These are phyloP conservation scores for Drosophila pallidifrons DNA, from an alignment of 1,140 invertebrate genomes.

Conservation along the genomic window DNA sequence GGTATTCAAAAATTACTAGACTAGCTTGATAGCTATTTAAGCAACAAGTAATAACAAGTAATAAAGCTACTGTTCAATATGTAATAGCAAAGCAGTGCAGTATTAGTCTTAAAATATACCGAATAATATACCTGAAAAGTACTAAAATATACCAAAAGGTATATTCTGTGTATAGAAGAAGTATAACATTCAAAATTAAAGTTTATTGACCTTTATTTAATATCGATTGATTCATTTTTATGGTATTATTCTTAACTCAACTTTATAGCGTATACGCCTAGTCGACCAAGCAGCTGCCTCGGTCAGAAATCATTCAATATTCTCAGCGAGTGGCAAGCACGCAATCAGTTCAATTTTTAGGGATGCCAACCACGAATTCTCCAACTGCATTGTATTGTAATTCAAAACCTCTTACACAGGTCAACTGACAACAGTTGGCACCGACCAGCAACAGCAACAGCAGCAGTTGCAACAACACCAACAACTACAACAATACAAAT, in stretches of 20 bases:
- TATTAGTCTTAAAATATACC: too few relatives aligned
- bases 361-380: constrained; percentile 25
- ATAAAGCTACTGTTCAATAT: too few relatives aligned
- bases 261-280: neutral
- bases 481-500: constrained; percentile 57
- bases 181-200: too few relatives aligned
- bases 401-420: constrained; percentile 55
- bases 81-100: too few relatives aligned
- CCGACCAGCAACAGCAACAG: constrained; percentile 43
- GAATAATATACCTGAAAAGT: too few relatives aligned
- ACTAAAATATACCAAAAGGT: too few relatives aligned
- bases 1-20: too few relatives aligned
- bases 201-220: too few relatives aligned
- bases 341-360: constrained; percentile 68
- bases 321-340: constrained; percentile 22
- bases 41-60: too few relatives aligned
- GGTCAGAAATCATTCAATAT: constrained; percentile 9
- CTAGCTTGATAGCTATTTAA: too few relatives aligned
- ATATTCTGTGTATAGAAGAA: too few relatives aligned
- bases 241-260: neutral
- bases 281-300: neutral
- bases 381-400: constrained; percentile 53
- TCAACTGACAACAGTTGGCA: constrained; percentile 58
- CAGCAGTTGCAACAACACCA: constrained; percentile 52
- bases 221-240: too few relatives aligned